Conservation (phyloP, 1,140 invertebrate genomes). For the Ylistrum balloti region DNA sequence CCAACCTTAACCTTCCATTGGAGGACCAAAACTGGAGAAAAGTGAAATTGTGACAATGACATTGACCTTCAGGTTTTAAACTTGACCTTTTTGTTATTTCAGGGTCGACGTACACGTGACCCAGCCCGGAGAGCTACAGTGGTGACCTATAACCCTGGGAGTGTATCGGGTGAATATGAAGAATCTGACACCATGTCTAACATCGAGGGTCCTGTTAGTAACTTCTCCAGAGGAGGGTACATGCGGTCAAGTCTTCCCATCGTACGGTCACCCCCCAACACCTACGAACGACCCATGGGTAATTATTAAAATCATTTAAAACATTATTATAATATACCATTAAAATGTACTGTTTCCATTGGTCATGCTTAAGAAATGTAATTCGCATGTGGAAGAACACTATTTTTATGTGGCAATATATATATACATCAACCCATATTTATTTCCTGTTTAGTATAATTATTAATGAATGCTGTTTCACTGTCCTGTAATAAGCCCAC, state of each 20-base stretch:
- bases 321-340: slow-evolving; percentile 8
- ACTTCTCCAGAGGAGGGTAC: slow-evolving; percentile 92
- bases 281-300: slow-evolving; percentile 88
- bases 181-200: slow-evolving; percentile 97
- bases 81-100: slow-evolving; percentile 47
- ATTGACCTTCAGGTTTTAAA: not conserved
- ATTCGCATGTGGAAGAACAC: too few species aligned
- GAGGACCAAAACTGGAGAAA: too few species aligned
- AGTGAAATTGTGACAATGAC: too few species aligned
- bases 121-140: slow-evolving; percentile 69
- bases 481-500: too few species aligned
- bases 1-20: too few species aligned
- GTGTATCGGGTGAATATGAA: slow-evolving; percentile 89
- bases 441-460: too few species aligned
- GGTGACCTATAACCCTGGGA: slow-evolving; percentile 71
- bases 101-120: slow-evolving; percentile 72
- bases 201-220: slow-evolving; percentile 94
- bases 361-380: too few species aligned
- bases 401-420: too few species aligned
- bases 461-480: too few species aligned
- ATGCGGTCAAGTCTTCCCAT: slow-evolving; percentile 95
- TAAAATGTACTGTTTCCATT: too few species aligned
- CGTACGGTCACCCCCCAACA: slow-evolving; percentile 96
- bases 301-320: not conserved
- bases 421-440: too few species aligned